Evolutionary conservation across 2,797 vertebrate species (phyloP), one percentile per base, ranked within the genome.

Genomic region (Babyrousa celebensis): DNA sequence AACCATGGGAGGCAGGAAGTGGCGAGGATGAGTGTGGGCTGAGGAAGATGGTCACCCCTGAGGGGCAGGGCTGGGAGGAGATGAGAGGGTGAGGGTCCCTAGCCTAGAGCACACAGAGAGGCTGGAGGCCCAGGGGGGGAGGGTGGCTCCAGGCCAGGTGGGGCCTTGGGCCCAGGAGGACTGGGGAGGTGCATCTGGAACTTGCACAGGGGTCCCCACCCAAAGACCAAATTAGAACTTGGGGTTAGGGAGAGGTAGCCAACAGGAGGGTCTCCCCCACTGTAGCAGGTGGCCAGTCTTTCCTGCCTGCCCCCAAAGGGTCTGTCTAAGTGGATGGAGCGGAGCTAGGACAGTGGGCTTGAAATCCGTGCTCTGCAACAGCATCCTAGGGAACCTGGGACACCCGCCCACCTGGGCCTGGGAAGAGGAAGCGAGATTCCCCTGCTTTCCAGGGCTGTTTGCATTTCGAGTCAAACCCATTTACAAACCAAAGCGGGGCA

Each of bases 401-500:
- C 56, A 74, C 36, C 36, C 36, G 43, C 43, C 29, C 1, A 0
- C 60, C 23, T 36, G 43, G 60, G n/a, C 40, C 67, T 23, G 6
- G 18, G n/a, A 67, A 40, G 86, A 86, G 71, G 70, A 75, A 43
- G 63, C 16, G 6, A 93, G 60, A 23, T 65, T 87, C 56, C 87
- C 43, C 43, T 60, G 63, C n/a, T 70, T 48, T 56, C 29, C 20
- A 74, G 52, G 43, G 27, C 43, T 27, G 4, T 85, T 92, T 85
- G 74, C 79, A 89, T 95, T 93, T 91, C 11, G 0, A 58, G 77
- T 77, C 32, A 91, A 82, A 60, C 27, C 25, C 6, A 95, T 88
- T 90, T 94, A 88, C 92, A 93, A 94, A 90, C 68, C 91, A 77
- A 94, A 91, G n/a, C 20, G 11, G 40, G 15, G 10, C 12, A 23